Conservation (phyloP, 2,888 invertebrate genomes). For the Brachycybe producta region DNA sequence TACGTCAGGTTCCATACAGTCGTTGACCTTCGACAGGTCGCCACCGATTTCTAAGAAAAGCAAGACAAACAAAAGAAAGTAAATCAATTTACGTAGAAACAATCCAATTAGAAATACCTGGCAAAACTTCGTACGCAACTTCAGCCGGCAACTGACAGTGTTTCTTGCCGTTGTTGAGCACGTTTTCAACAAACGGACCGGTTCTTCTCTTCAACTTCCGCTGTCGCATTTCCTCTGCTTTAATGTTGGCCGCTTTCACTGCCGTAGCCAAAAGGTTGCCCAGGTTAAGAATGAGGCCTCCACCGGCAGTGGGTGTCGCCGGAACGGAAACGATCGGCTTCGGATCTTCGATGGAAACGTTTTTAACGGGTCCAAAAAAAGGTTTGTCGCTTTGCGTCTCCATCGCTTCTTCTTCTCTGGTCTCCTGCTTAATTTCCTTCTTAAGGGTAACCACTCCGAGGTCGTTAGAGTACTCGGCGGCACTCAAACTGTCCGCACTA, state of each 20-base stretch:
- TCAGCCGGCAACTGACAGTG: slow-evolving; percentile 1
- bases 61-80: no score
- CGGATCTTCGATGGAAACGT: background rate
- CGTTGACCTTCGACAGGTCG: no score
- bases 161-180: slow-evolving; percentile 6
- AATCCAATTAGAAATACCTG: no score
- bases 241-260: slow-evolving; percentile 17
- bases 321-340: background rate
- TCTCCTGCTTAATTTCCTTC: background rate
- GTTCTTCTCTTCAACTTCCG: slow-evolving; percentile 20
- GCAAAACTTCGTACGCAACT: slow-evolving; percentile 18
- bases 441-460: background rate
- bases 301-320: background rate
- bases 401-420: background rate
- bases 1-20: background rate
- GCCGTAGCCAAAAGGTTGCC: slow-evolving; percentile 21
- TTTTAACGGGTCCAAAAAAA: background rate
- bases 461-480: slow-evolving; percentile 8
- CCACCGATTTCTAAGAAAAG: no score
- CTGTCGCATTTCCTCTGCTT: slow-evolving; percentile 18
- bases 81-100: no score
- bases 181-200: no score
- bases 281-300: slow-evolving; percentile 21
- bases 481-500: slow-evolving; percentile 30
- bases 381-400: background rate